Conservation (phyloP, 2,113 vertebrate genomes). For the Phycodurus eques region DNA sequence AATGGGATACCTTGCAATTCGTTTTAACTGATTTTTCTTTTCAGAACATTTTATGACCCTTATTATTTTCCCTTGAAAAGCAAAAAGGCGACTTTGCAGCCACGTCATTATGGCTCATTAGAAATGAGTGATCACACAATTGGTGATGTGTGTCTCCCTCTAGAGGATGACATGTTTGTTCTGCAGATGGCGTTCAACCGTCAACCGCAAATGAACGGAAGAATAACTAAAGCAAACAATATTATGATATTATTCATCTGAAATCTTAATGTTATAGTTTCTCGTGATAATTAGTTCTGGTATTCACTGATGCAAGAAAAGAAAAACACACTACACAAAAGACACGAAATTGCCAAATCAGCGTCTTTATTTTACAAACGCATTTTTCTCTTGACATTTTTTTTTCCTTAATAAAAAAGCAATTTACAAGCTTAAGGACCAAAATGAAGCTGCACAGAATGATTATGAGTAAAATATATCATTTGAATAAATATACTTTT, state of each 20-base stretch:
- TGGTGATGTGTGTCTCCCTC: slow-evolving; percentile 48
- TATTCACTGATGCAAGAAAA: background rate
- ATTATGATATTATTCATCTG: background rate
- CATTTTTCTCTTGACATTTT: slow-evolving; percentile 89
- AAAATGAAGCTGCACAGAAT: slow-evolving; percentile 83
- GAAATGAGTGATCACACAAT: background rate
- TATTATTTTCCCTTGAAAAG: background rate
- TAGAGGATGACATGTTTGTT: slow-evolving; percentile 33
- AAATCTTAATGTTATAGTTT: background rate
- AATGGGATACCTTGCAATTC: background rate
- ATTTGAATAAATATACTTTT: slow-evolving; percentile 99
- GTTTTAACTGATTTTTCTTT: background rate
- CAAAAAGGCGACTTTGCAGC: background rate
- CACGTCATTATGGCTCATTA: background rate
- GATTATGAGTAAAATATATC: slow-evolving; percentile 99
- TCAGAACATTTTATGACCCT: background rate
- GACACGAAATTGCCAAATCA: slow-evolving; percentile 83
- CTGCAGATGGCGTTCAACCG: background rate
- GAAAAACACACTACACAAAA: slow-evolving; percentile 20
- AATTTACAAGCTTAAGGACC: slow-evolving; percentile 97
- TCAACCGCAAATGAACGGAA: background rate
- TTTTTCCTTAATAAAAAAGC: slow-evolving; percentile 96
- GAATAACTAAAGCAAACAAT: background rate
- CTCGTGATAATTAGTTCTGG: background rate
- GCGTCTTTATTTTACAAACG: slow-evolving; percentile 99